Evolutionary conservation across 2,797 vertebrate genomes (phyloP), one percentile per base, ranked within the genome.

Genomic region (Tapera naevia): DNA sequence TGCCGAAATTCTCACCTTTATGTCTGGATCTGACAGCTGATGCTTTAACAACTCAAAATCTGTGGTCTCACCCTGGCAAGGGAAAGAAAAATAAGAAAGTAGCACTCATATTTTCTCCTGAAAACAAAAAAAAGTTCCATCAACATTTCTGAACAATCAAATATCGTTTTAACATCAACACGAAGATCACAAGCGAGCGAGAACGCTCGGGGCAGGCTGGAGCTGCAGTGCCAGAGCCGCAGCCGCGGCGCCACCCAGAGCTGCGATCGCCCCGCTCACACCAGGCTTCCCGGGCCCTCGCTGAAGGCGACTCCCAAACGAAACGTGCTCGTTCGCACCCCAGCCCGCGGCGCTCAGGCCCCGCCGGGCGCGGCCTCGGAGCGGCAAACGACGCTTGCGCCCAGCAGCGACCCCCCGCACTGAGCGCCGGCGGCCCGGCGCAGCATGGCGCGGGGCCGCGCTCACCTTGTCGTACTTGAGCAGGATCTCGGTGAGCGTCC

Each of bases 1-100:
- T 48, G 50, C 13, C 39, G 50, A 64, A 82, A 19, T 56, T 57
- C 90, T 69, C 97, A 99, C 99, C 98, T 99, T 99, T 82, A 99
- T 99, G 10, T 99, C 99, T 11, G 99, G 98, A 97, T 99, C 99
- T 75, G 97, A 97, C 88, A 99, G 96, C 94, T 99, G 99, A 79
- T 98, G 98, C 81, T 98, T 99, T 75, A 99, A 93, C 93, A 99
- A 97, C 46, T 99, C 98, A 75, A 99, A 99, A 85, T 99, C 99
- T 11, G 94, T 86, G 1, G 97, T 98, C 92, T 99, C 98, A 53
- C 99, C 99, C 99, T 99, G 69, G 86, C 84, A 41, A 32, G 37
- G 7, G 75, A 48, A 69, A 73, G n/a, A 41, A 81, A 57, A n/a
- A 4, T 3, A 74, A 17, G 5, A 3, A 74, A 17, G 5, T 18